Conservation (phyloP, 1,140 invertebrate genomes). For the Dendrolimus punctatus region DNA sequence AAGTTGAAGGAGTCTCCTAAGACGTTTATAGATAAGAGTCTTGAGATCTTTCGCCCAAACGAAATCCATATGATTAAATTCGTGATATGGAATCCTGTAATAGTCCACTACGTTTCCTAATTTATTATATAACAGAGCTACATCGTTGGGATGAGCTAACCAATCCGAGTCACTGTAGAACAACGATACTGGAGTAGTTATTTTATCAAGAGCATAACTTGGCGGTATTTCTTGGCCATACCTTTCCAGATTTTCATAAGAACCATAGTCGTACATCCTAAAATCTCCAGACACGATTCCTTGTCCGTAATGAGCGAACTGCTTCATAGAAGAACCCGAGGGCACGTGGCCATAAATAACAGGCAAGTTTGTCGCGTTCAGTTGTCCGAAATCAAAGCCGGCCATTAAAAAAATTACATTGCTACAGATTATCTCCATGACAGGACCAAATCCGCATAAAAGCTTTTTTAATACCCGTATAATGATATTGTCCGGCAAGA, state of each 20-base stretch:
- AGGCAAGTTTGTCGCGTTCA: conserved; percentile 74
- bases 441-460: conserved; percentile 20
- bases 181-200: conserved; percentile 75
- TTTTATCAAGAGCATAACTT: conserved; percentile 73
- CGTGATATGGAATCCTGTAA: conserved; percentile 43
- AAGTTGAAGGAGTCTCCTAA: not conserved
- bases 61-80: conserved; percentile 75
- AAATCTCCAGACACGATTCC: conserved; percentile 64
- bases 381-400: conserved; percentile 32
- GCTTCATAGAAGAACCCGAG: conserved; percentile 83
- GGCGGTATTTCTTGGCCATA: conserved; percentile 73
- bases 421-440: conserved; percentile 30
- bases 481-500: conserved; percentile 25
- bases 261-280: conserved; percentile 65
- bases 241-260: conserved; percentile 41
- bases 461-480: conserved; percentile 19
- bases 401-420: conserved; percentile 24
- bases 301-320: conserved; percentile 82
- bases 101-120: conserved; percentile 62
- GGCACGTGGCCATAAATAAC: conserved; percentile 84
- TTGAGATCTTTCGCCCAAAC: conserved; percentile 69
- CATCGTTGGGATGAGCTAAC: conserved; percentile 70
- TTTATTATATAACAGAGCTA: conserved; percentile 43
- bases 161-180: conserved; percentile 78
- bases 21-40: conserved; percentile 49